Percentiles rank a stretch among this genome's conserved stretches.
phyloP scores from a whole-genome alignment of 2,888 invertebrate genomes.

The Lycaena phlaeas region DNA sequence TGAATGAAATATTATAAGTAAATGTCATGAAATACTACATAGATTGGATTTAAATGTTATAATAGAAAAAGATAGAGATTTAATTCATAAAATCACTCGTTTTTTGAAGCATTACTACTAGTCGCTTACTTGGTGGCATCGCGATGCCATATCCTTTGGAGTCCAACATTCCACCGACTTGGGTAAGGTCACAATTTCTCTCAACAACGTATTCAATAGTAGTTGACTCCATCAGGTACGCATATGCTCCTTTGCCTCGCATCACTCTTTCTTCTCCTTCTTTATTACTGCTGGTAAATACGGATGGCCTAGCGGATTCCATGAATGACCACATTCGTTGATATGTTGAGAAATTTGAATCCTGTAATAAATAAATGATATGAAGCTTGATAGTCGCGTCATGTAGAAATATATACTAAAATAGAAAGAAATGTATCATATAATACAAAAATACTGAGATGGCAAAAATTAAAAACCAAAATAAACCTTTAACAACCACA shows the following conservation, averaged over 20 bases:
- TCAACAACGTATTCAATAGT: slow-evolving; percentile 96
- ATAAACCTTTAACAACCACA: too few relatives aligned
- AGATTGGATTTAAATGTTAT: too few relatives aligned
- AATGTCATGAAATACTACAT: too few relatives aligned
- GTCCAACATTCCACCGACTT: slow-evolving; percentile 93
- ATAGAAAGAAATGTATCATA: too few relatives aligned
- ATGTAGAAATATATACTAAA: too few relatives aligned
- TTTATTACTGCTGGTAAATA: slow-evolving; percentile 87
- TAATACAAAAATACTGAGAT: too few relatives aligned
- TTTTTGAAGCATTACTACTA: too few relatives aligned
- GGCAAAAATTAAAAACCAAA: too few relatives aligned
- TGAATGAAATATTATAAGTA: too few relatives aligned
- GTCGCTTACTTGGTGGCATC: slow-evolving; percentile 86
- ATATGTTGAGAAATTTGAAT: slow-evolving; percentile 94
- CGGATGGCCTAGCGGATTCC: slow-evolving; percentile 89
- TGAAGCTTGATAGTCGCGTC: too few relatives aligned
- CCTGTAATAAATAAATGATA: slow-evolving; percentile 72
- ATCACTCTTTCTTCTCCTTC: slow-evolving; percentile 94
- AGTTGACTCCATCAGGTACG: slow-evolving; percentile 98
- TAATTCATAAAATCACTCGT: too few relatives aligned
- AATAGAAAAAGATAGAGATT: too few relatives aligned
- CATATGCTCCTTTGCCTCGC: slow-evolving; percentile 89
- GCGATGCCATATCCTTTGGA: slow-evolving; percentile 97
- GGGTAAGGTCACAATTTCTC: slow-evolving; percentile 90
- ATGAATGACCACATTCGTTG: slow-evolving; percentile 97